Evolutionary conservation across 2,888 invertebrate species (phyloP), one percentile per base, ranked within the genome.

Genomic region (Dyspetes luteomarginatus): DNA sequence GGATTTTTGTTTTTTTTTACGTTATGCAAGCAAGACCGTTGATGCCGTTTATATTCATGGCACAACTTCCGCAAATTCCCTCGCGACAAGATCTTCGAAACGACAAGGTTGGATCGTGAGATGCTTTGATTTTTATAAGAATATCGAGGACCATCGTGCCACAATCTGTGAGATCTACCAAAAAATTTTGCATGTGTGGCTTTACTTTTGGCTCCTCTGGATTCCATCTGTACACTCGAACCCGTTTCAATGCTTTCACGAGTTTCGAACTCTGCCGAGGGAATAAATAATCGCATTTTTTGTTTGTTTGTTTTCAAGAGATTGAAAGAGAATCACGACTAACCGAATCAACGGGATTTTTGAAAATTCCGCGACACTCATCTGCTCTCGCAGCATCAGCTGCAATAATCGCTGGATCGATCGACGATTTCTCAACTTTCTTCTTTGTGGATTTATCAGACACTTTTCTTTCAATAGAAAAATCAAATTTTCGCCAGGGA

Each of bases 51-150:
- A 95, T 94, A 88, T 95, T 95, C 95, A 95, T 95, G 3, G 94
- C 92, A 88, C 95, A 95, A 30, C 94, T 94, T 4, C 95, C 95
- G 89, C 95, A 95, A 86, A 95, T 95, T 15, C 95, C 94, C 90
- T 95, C 95, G 52, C 95, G 93, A 84, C 95, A 95, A 2, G 95
- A 95, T 82, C 94, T 90, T 58, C 95, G 92, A 87, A 95, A 95
- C 22, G 95, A 93, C 78, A 95, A 90, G 1, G 94, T 94, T 0
- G 95, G 94, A 86, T 95, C 95, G 15, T 93, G 88, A 83, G 94
- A 93, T 85, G 94, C 94, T 90, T 92, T 92, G 78, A 95, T 95
- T 86, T 94, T 93, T 78, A 94, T 93, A 71, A 95, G 91, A 12
- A 94, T 94, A 90, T 95, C 95, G 82, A 95, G 90, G 7, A 95